These are phyloP conservation scores for Euphonia xanthogaster DNA, from an alignment of 2,797 vertebrate genomes.

Conservation along the genomic window DNA sequence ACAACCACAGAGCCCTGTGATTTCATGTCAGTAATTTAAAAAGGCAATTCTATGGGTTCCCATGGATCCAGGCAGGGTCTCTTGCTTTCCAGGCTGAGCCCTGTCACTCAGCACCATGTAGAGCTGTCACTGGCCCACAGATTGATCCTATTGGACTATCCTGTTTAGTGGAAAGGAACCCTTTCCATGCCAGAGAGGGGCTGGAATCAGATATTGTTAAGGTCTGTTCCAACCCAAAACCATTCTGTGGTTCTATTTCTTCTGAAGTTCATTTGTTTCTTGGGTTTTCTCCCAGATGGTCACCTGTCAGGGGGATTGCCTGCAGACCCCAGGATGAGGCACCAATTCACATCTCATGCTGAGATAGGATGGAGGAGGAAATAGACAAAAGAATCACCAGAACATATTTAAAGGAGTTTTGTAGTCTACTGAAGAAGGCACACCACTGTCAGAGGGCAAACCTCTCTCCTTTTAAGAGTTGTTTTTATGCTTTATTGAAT, in stretches of 20 bases:
- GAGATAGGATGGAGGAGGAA: not conserved
- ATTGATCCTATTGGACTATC: fast-evolving
- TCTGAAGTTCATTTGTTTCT: not conserved
- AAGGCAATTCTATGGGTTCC: not conserved
- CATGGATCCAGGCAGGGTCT: not conserved
- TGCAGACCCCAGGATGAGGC: not conserved
- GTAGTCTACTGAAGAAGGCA: not conserved
- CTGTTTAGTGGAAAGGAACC: not conserved
- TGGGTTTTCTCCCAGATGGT: not conserved
- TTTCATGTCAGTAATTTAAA: not conserved
- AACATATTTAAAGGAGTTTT: not conserved
- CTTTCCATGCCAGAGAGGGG: not conserved
- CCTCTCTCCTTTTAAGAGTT: fast-evolving
- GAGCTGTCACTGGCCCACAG: not conserved
- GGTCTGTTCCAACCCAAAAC: not conserved
- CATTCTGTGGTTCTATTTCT: not conserved
- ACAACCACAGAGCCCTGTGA: not conserved
- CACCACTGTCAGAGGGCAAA: not conserved
- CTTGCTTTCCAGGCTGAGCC: not conserved
- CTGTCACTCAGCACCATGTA: fast-evolving
- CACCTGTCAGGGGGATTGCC: not conserved
- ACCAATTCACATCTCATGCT: not conserved
- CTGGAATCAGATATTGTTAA: not conserved
- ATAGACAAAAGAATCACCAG: not conserved
- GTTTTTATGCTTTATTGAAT: not conserved